These are phyloP conservation scores for Megamerina dolium DNA, from an alignment of 2,888 invertebrate species.

Conservation along the genomic window DNA sequence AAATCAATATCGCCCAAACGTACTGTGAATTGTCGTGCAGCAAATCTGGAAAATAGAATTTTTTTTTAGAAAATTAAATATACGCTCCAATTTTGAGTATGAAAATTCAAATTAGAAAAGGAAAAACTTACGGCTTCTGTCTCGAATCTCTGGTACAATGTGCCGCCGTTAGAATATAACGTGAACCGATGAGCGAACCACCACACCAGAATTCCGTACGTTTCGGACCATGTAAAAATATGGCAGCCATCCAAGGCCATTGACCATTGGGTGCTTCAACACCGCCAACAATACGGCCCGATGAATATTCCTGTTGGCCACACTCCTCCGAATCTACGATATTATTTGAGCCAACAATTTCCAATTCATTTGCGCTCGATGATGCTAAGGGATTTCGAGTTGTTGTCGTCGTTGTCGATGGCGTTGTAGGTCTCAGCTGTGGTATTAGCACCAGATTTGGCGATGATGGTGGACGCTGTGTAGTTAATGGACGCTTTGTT, in stretches of 20 bases:
- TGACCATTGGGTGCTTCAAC: constrained; percentile 75
- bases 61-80: neutral
- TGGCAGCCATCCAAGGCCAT: constrained; percentile 97
- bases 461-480: constrained; percentile 35
- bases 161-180: constrained; percentile 78
- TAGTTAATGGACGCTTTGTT: constrained; percentile 42
- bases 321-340: constrained; percentile 57
- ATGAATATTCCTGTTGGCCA: constrained; percentile 74
- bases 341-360: constrained; percentile 30
- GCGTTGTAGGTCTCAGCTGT: constrained; percentile 46
- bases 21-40: constrained; percentile 82
- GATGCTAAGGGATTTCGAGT: constrained; percentile 45
- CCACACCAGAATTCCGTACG: constrained; percentile 92
- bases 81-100: neutral
- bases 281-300: constrained; percentile 87
- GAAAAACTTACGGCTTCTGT: constrained; percentile 71
- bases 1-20: constrained; percentile 84
- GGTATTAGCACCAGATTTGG: constrained; percentile 40
- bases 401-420: constrained; percentile 53
- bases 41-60: constrained; percentile 59
- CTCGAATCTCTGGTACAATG: constrained; percentile 88
- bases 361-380: constrained; percentile 30
- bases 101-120: neutral
- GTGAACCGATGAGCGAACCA: constrained; percentile 75
- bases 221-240: constrained; percentile 78